phyloP scores from a whole-genome alignment of 2,113 vertebrate genomes.

The Baryphthengus martii region DNA sequence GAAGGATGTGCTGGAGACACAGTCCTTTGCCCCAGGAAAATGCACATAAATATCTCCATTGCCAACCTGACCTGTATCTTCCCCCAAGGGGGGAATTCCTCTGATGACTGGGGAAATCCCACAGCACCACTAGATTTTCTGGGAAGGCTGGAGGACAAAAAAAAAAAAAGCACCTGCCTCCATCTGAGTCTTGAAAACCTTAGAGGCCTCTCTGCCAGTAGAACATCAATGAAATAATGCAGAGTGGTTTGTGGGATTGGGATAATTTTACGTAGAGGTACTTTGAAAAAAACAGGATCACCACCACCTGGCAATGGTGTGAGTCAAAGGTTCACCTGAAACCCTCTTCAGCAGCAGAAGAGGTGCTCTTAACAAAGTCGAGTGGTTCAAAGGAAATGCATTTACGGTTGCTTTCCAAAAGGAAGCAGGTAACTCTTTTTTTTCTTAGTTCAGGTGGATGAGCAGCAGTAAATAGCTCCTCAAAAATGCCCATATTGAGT shows the following conservation, averaged over 20 bases:
- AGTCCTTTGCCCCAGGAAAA: not conserved
- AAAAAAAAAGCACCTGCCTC: not conserved
- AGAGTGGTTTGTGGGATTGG: slow-evolving; percentile 34
- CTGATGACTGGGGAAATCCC: not conserved
- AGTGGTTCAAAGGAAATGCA: not conserved
- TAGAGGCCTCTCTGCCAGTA: not conserved
- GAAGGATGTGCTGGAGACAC: not conserved
- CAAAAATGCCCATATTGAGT: not conserved
- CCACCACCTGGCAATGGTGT: not conserved
- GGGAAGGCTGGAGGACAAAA: slow-evolving; percentile 31
- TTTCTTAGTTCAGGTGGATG: not conserved
- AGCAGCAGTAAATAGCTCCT: not conserved
- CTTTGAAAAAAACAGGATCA: slow-evolving; percentile 18
- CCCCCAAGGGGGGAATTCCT: not conserved
- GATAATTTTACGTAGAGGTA: slow-evolving; percentile 3
- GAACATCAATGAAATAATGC: not conserved
- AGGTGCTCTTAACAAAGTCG: not conserved
- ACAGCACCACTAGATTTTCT: not conserved
- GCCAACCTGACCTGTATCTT: not conserved
- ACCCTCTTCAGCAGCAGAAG: not conserved
- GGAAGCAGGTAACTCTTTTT: not conserved
- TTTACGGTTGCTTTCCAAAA: not conserved
- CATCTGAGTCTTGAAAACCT: not conserved
- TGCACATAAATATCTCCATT: not conserved
- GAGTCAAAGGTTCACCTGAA: not conserved